Conservation (phyloP, 1,140 invertebrate genomes). For the Drosophila trapezifrons region DNA sequence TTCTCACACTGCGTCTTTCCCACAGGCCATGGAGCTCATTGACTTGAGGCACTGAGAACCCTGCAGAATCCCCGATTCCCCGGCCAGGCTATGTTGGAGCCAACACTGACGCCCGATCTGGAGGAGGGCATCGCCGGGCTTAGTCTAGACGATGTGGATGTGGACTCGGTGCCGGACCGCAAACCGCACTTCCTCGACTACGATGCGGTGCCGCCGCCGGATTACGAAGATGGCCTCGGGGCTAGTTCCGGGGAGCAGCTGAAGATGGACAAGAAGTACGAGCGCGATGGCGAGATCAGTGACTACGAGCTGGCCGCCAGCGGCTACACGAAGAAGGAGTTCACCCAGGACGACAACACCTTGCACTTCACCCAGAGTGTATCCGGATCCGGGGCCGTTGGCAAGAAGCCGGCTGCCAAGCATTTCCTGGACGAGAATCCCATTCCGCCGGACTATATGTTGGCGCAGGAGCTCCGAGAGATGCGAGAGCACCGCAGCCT, state of each 20-base stretch:
- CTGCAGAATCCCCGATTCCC: conserved; percentile 9
- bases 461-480: conserved; percentile 73
- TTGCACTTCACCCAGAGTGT: conserved; percentile 66
- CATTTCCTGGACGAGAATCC: conserved; percentile 84
- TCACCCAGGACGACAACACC: conserved; percentile 82
- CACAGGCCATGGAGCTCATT: conserved; percentile 65
- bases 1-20: conserved; percentile 8
- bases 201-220: conserved; percentile 85
- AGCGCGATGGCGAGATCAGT: conserved; percentile 81
- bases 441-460: conserved; percentile 82
- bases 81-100: conserved; percentile 56
- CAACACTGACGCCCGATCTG: conserved; percentile 48
- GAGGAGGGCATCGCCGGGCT: conserved; percentile 46
- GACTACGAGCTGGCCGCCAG: conserved; percentile 83
- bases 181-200: conserved; percentile 87
- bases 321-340: conserved; percentile 82
- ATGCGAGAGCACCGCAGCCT: conserved; percentile 79
- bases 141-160: conserved; percentile 58
- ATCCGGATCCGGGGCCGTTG: conserved; percentile 15
- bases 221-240: conserved; percentile 84
- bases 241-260: conserved; percentile 65
- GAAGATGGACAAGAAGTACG: conserved; percentile 83
- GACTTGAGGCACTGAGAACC: conserved; percentile 26
- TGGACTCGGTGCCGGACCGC: conserved; percentile 81
- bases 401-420: conserved; percentile 61